Conservation (phyloP, 2,113 vertebrate species). For the Ranitomeya imitator region DNA sequence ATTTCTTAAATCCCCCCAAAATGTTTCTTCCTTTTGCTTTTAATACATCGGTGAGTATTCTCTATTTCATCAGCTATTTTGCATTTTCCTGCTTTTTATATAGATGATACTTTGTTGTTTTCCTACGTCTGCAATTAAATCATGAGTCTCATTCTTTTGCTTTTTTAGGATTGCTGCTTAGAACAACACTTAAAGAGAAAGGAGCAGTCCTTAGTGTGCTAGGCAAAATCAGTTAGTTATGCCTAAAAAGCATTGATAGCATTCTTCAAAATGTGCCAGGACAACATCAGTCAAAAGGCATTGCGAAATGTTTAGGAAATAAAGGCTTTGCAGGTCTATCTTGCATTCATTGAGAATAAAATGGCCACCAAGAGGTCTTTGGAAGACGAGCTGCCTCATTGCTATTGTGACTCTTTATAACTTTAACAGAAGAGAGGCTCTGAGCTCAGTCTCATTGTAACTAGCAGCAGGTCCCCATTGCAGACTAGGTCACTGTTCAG, state of each 20-base stretch:
- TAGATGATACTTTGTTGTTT: neutral
- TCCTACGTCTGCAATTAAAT: slow-evolving; percentile 1
- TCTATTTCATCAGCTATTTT: neutral
- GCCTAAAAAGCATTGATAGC: slow-evolving; percentile 70
- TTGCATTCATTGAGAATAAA: slow-evolving; percentile 77
- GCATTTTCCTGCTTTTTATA: neutral
- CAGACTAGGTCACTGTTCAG: slow-evolving; percentile 75
- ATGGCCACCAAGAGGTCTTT: slow-evolving; percentile 68
- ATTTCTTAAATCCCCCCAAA: too few species aligned
- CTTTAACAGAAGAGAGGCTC: slow-evolving; percentile 60
- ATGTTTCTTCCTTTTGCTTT: neutral
- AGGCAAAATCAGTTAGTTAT: slow-evolving; percentile 79
- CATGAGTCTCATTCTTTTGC: slow-evolving; percentile 5
- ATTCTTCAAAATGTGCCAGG: slow-evolving; percentile 63
- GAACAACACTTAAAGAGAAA: slow-evolving; percentile 63
- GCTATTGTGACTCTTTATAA: slow-evolving; percentile 73
- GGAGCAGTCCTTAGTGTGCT: slow-evolving; percentile 25
- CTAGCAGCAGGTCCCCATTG: slow-evolving; percentile 75
- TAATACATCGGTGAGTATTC: neutral
- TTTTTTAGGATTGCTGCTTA: neutral
- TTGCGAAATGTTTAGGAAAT: slow-evolving; percentile 65
- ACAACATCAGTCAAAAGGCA: slow-evolving; percentile 59
- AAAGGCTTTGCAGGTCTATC: slow-evolving; percentile 73
- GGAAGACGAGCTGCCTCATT: slow-evolving; percentile 67
- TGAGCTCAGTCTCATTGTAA: slow-evolving; percentile 70